Conservation (phyloP, 2,113 vertebrate genomes). For the Emydura subglobosa region DNA sequence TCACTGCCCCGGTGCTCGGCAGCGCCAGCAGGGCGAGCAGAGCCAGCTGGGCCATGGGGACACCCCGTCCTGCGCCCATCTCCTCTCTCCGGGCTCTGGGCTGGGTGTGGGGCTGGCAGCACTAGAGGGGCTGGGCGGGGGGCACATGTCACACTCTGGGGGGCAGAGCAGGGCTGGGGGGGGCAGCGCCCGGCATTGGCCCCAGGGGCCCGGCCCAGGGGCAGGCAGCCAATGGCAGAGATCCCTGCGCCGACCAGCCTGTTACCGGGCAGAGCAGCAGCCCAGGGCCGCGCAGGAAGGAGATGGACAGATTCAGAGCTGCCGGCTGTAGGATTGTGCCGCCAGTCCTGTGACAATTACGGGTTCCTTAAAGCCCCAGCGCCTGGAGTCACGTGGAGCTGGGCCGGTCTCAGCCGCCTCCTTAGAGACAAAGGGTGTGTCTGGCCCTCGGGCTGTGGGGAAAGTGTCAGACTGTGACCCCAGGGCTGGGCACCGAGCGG, state of each 20-base stretch:
- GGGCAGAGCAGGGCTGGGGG: not conserved
- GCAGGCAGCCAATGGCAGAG: not conserved
- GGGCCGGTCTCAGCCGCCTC: too few species aligned
- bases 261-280: not conserved
- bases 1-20: fast-evolving
- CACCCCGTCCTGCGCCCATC: fast-evolving
- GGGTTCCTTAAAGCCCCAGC: too few species aligned
- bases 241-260: not conserved
- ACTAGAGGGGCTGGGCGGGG: fast-evolving
- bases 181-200: too few species aligned
- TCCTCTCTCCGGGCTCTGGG: not conserved
- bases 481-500: too few species aligned
- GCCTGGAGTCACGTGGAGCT: too few species aligned
- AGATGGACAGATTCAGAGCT: not conserved
- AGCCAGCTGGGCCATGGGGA: not conserved
- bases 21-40: not conserved
- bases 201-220: too few species aligned
- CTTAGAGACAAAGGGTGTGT: too few species aligned
- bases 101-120: not conserved
- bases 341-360: too few species aligned
- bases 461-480: too few species aligned
- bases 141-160: not conserved
- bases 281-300: fast-evolving
- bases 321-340: too few species aligned
- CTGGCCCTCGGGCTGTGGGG: too few species aligned